Percentiles rank a stretch among this genome's conserved stretches.
These are phyloP conservation scores for Otus sunia DNA, from an alignment of 2,113 vertebrate species.

Conservation along the genomic window DNA sequence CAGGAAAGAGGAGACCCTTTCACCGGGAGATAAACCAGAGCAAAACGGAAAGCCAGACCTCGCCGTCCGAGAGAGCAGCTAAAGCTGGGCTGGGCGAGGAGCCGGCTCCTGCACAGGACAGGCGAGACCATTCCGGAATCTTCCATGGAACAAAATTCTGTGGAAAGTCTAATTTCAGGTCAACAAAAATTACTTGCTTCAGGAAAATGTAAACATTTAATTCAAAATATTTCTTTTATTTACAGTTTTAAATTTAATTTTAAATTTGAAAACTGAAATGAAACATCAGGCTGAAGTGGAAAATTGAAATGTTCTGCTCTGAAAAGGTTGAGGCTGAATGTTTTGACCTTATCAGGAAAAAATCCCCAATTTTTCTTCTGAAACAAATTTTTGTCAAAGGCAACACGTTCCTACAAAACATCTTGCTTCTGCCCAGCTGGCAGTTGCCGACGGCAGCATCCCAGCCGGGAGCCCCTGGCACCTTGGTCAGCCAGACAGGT, in stretches of 20 bases:
- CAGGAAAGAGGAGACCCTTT: neutral
- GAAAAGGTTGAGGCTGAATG: conserved; percentile 31
- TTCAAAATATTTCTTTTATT: neutral
- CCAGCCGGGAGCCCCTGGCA: neutral
- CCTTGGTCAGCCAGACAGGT: too few species aligned
- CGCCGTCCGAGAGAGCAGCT: rapidly evolving
- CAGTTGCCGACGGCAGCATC: rapidly evolving
- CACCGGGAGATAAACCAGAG: neutral
- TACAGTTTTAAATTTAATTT: neutral
- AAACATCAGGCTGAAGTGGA: neutral
- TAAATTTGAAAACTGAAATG: too few species aligned
- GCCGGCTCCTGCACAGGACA: rapidly evolving
- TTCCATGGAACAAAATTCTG: neutral
- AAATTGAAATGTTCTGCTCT: conserved; percentile 4
- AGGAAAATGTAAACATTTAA: neutral
- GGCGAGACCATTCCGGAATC: neutral
- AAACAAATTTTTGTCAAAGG: neutral
- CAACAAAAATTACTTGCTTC: neutral
- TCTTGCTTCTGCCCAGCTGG: neutral
- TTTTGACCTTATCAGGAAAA: conserved; percentile 30
- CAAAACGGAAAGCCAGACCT: neutral
- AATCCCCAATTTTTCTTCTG: neutral
- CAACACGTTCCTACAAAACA: neutral
- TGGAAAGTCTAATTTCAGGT: neutral
- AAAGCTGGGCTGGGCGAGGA: neutral